Base-by-base conservation (phyloP, 2,797 vertebrate genomes). In the Pagetopsis macropterus region DNA sequence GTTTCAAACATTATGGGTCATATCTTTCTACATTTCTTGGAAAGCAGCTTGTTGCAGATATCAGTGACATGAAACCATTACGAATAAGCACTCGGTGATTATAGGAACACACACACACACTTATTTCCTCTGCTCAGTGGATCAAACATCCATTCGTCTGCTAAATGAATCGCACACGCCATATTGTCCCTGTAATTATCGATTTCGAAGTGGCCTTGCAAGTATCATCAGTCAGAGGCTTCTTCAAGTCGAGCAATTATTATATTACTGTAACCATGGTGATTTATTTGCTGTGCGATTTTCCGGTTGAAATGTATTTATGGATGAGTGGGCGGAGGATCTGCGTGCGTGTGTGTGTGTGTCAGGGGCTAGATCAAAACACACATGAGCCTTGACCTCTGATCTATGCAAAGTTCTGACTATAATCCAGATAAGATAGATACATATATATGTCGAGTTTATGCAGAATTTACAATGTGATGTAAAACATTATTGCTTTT, bases 191-290 rank as follows among this genome's bases (percentile, higher is more conserved):
- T 57, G 69, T 59, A 84, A 86, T 86, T 65, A 84, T 76, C 7
- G 59, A 78, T 84, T 84, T 82, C 81, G 80, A 65, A 83, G 85
- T 67, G 74, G 85, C 77, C 48, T 77, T 55, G 58, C 50, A 17
- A 76, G 80, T 78, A 62, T 75, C 83, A 78, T 88, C 77, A 82
- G 69, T 87, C 86, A 85, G 77, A 84, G 61, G 49, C 70, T 78
- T 57, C 71, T 84, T 75, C 61, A 72, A 78, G 71, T 65, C 55
- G 72, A 6, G 58, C 76, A 86, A 85, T 91, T 88, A 92, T 89
- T 86, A 81, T 46, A 89, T 91, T 91, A 85, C 75, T 51, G 90
- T 87, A 84, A 87, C 90, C 87, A 93, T 90, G 88, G 90, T 76
- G 85, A 92, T 89, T 80, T 88, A 88, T 88, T 83, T 87, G 72